Evolutionary conservation across 2,797 vertebrate genomes (phyloP), one percentile per base, ranked within the genome.

Genomic region (Acanthis flammea): DNA sequence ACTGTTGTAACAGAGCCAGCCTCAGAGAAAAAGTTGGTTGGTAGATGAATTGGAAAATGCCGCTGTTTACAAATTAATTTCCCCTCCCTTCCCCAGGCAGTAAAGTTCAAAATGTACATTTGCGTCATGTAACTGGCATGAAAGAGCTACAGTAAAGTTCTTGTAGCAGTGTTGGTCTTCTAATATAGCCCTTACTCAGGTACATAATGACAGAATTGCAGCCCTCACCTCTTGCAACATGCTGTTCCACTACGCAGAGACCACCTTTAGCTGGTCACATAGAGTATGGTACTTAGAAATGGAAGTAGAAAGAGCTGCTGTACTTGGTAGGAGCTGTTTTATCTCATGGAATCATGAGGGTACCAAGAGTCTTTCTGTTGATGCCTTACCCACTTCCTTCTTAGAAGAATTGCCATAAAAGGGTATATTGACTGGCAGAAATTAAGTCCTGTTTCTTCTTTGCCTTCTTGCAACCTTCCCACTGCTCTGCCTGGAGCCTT

Each of bases 1-100:
- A 65, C 54, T 80, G 42, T 62, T 72, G 79, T 94, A 95, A 92
- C 48, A 61, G 61, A 94, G 78, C 94, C 53, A 96, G 88, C 53
- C 92, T 78, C 41, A 31, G 79, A 95, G 60, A 88, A 47, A 86
- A 89, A 90, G 62, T 68, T 92, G 78, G 66, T 94, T 96, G 83
- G 86, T 94, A 88, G 88, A 89, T 95, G 72, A 94, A 91, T 39
- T 87, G 82, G 62, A 91, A 95, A 82, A 77, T 51, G 33, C 62
- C 22, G 62, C 75, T 96, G 78, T 61, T 93, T 94, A 80, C 44
- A 78, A 70, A 96, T 58, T 55, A 57, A 74, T 44, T 68, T 31
- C 4, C 0, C 13, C 1, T 3, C 1, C 1, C 67, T 50, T 57
- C 65, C 35, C 51, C 72, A 66, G 62, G 37, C 66, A 73, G 44